Base-by-base conservation (phyloP, 2,113 vertebrate species). In the Perca schrenkii region DNA sequence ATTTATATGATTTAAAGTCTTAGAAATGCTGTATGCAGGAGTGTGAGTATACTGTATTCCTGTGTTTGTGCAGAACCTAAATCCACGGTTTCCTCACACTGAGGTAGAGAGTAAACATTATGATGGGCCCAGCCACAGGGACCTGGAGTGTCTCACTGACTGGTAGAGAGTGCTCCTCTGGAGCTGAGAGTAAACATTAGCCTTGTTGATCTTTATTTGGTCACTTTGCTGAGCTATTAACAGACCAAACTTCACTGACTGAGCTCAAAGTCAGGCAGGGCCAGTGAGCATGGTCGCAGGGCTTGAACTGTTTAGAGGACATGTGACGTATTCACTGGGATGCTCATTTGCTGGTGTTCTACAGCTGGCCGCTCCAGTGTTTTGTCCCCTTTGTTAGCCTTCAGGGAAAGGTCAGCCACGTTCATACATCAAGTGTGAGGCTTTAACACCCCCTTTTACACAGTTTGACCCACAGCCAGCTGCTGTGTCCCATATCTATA, bases 151-250 rank as follows among this genome's bases (percentile, higher is more conserved):
- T 90, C 71, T 93, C 91, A 79, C 60, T 70, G 75, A 79, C 84
- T 80, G 71, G 56, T 80, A 46, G 79, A 86, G 79, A 86, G 89
- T 74, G 70, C 68, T 91, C 77, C 63, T 81, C 78, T 58, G 61
- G 19, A 74, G 57, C 50, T 0, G 31, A 75, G 78, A 78, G 86
- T 94, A 93, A 94, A 93, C 92, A 92, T 10, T 0, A 57, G 79
- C 70, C 84, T 87, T 82, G 89, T 88, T 93, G 87, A 77, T 87
- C 90, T 94, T 92, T 93, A 92, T 94, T 94, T 94, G 88, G 91
- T 93, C 89, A 89, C 89, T 93, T 91, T 93, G 79, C 66, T 50
- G 64, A 77, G 86, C 79, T 92, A 89, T 90, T 70, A 83, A 68
- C 79, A 88, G 78, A 69, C 86, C 79, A 46, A 84, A 89, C 87